Evolutionary conservation across 1,140 invertebrate genomes (phyloP).

Genomic region (Latrodectus geometricus): DNA sequence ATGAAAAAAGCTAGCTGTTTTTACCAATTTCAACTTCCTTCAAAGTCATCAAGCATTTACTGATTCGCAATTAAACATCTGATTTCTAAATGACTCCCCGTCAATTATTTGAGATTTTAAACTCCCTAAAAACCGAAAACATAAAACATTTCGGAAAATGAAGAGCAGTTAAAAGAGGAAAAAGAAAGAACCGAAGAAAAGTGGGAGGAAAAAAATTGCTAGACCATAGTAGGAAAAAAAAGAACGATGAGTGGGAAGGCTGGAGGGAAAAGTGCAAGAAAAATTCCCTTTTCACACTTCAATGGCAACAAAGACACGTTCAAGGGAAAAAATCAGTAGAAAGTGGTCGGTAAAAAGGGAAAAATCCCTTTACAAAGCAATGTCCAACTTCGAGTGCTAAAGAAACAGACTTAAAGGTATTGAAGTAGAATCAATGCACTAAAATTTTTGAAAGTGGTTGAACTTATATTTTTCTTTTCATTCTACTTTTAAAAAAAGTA

Average conservation of each 20-base stretch:
- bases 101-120: no score
- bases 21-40: no score
- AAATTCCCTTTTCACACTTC: constrained; percentile 15
- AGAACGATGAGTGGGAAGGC: background rate
- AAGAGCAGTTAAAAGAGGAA: no score
- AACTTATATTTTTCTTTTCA: no score
- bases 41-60: no score
- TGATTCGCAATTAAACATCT: no score
- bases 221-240: background rate
- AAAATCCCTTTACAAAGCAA: constrained; percentile 1
- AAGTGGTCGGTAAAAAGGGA: background rate
- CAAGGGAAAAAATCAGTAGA: constrained; percentile 15
- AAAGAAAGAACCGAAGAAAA: background rate
- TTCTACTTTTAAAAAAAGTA: no score
- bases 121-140: no score
- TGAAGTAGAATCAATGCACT: constrained; percentile 6
- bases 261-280: constrained; percentile 13
- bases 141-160: no score
- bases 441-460: background rate
- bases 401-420: constrained; percentile 24
- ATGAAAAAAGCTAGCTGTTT: no score
- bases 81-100: no score
- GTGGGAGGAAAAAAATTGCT: background rate
- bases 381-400: constrained; percentile 4
- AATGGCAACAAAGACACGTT: constrained; percentile 22